Evolutionary conservation across 2,888 invertebrate genomes (phyloP).

Genomic region (Apomyelois bistriatella): DNA sequence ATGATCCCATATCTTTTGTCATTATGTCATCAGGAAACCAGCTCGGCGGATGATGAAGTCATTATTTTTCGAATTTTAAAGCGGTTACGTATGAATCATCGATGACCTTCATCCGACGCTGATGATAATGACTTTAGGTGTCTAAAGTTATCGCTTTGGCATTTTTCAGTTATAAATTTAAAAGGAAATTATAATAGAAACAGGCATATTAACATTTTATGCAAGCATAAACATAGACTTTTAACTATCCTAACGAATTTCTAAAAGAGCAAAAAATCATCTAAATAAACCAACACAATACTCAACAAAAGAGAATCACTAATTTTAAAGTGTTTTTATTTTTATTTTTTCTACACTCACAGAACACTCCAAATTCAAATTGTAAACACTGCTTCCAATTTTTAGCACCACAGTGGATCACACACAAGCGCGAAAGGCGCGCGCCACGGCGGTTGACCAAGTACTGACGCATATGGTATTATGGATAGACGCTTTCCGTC

Average conservation of each 20-base stretch:
- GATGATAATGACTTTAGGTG: neutral
- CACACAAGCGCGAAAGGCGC: neutral
- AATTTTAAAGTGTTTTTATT: neutral
- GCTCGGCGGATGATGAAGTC: conserved; percentile 3
- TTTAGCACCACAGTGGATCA: neutral
- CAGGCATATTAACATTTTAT: too few relatives aligned
- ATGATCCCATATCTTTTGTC: too few relatives aligned
- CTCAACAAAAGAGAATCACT: neutral
- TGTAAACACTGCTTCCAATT: conserved; percentile 3
- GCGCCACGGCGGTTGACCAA: neutral
- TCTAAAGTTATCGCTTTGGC: neutral
- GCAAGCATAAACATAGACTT: too few relatives aligned
- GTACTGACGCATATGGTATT: neutral
- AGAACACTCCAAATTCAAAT: neutral
- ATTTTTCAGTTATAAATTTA: too few relatives aligned
- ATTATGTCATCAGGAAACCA: conserved; percentile 6
- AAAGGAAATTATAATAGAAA: too few relatives aligned
- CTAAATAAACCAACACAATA: too few relatives aligned
- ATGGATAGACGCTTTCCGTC: neutral
- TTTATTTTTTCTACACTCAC: neutral
- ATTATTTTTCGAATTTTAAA: neutral
- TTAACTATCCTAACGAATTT: too few relatives aligned
- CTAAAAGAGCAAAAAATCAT: too few relatives aligned
- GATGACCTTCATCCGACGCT: neutral
- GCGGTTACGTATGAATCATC: conserved; percentile 3